A percentile compares a stretch with the other conserved stretches of the same genome.
Evolutionary conservation across 2,113 vertebrate genomes (phyloP).

Genomic region (Peromyscus californicus): DNA sequence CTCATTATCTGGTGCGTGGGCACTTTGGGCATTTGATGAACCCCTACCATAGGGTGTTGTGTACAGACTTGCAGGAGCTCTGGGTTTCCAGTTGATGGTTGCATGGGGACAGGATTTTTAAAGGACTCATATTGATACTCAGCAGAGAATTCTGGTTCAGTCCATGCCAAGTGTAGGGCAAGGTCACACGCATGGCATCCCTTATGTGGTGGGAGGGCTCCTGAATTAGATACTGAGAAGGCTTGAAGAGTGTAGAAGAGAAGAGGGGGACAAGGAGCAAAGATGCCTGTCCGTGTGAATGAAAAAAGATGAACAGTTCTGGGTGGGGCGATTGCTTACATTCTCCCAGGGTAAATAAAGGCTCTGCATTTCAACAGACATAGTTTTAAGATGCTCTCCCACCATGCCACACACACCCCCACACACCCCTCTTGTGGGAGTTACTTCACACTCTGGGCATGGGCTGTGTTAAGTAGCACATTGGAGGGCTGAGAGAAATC

Average conservation of each 20-base stretch:
- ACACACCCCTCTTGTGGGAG: background rate
- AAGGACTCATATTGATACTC: background rate
- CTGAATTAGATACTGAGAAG: background rate
- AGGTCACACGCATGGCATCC: background rate
- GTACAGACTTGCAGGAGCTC: background rate
- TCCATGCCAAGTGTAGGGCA: background rate
- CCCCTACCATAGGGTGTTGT: too few species aligned
- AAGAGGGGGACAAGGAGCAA: background rate
- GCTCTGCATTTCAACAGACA: background rate
- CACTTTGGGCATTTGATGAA: too few species aligned
- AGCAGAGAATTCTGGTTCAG: background rate
- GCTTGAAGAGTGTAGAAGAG: background rate
- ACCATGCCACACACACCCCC: fast-evolving
- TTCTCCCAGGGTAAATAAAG: background rate
- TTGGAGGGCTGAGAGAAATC: background rate
- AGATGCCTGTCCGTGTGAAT: background rate
- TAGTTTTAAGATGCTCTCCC: background rate
- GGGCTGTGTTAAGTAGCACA: background rate
- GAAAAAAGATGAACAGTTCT: background rate
- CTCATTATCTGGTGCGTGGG: background rate
- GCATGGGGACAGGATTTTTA: too few species aligned
- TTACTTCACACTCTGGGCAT: background rate
- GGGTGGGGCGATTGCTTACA: background rate
- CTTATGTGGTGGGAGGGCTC: background rate
- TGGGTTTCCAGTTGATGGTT: background rate